Percentiles rank a stretch among this genome's conserved stretches.
Conservation (phyloP, 1,140 invertebrate genomes). For the Philotrypesis tridentata region DNA sequence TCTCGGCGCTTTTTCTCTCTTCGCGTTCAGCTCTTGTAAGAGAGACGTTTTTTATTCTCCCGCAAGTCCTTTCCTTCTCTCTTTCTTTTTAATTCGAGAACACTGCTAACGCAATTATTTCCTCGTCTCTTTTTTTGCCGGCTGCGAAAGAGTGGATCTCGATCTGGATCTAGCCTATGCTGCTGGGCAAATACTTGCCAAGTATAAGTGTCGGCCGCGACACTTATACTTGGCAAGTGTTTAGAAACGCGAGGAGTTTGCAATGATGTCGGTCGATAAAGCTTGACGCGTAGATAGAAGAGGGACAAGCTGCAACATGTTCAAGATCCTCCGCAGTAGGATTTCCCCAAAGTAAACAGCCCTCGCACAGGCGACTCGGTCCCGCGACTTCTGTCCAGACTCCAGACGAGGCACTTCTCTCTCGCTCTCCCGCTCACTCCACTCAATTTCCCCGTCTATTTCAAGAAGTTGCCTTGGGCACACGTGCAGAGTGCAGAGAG, state of each 20-base stretch:
- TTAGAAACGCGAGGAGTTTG: too few species aligned
- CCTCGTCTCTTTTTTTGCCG: conserved; percentile 34
- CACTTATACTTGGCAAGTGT: too few species aligned
- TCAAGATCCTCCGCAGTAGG: neutral
- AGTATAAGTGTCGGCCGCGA: too few species aligned
- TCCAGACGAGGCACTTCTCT: neutral
- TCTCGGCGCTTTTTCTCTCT: neutral
- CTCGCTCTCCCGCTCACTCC: neutral
- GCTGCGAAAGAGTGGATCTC: neutral
- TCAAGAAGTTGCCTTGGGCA: neutral
- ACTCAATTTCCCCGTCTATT: conserved; percentile 11
- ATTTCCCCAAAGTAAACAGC: neutral
- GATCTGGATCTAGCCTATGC: too few species aligned
- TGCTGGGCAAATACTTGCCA: too few species aligned
- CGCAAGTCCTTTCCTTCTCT: neutral
- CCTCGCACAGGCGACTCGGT: neutral
- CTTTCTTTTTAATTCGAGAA: conserved; percentile 63
- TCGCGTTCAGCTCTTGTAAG: neutral
- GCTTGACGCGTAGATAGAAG: too few species aligned
- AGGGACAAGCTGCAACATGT: too few species aligned
- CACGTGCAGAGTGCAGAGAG: neutral
- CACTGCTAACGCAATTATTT: conserved; percentile 65
- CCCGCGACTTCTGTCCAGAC: neutral
- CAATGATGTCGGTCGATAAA: too few species aligned
- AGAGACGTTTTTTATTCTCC: neutral